A percentile compares a stretch with the other conserved stretches of the same genome.
Conservation (phyloP, 2,113 vertebrate species). For the Kobus ellipsiprymnus region DNA sequence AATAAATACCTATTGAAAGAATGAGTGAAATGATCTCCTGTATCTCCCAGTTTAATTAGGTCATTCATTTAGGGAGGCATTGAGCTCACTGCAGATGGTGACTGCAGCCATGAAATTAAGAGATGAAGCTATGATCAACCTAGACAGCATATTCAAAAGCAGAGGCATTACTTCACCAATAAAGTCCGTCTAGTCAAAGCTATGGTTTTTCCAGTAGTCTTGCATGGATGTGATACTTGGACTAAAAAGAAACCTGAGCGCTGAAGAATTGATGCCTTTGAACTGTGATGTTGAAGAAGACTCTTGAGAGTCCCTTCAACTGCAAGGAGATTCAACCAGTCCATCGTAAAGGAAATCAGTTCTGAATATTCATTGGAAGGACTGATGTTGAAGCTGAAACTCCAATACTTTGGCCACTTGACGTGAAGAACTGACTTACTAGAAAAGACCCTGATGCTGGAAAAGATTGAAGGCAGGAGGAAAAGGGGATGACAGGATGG, state of each 20-base stretch:
- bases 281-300: not conserved
- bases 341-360: not conserved
- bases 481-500: not conserved
- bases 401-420: not conserved
- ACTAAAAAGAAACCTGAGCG: not conserved
- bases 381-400: not conserved
- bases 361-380: not conserved
- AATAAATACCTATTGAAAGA: not conserved
- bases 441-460: not conserved
- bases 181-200: not conserved
- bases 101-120: not conserved
- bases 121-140: not conserved
- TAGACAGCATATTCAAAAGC: not conserved
- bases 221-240: not conserved
- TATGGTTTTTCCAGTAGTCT: not conserved
- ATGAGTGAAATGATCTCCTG: not conserved
- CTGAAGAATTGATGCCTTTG: not conserved
- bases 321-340: not conserved
- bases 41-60: not conserved
- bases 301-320: not conserved
- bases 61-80: not conserved
- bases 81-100: not conserved
- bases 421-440: not conserved
- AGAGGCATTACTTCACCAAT: not conserved
- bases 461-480: not conserved